Percentiles rank a stretch among this genome's conserved stretches.
These are phyloP conservation scores for Euleptes europaea DNA, from an alignment of 2,113 vertebrate genomes.

Conservation along the genomic window DNA sequence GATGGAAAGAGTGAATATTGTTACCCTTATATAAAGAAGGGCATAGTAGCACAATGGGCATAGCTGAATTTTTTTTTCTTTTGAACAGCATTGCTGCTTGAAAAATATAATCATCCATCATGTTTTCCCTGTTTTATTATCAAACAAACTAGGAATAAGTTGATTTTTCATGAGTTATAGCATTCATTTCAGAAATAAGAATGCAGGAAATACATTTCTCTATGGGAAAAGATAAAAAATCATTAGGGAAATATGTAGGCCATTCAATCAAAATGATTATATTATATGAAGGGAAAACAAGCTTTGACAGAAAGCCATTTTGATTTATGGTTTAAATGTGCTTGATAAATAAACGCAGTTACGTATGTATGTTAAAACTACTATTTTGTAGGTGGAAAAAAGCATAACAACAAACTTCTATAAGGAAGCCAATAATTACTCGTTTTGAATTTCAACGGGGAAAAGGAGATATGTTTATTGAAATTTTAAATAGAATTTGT, in stretches of 20 bases:
- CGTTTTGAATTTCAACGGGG: conserved; percentile 7
- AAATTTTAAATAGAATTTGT: background rate
- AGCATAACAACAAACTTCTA: background rate
- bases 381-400: conserved; percentile 27
- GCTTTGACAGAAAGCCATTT: conserved; percentile 55
- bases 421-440: background rate
- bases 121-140: conserved; percentile 55
- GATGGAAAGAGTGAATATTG: conserved; percentile 38
- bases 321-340: conserved; percentile 62
- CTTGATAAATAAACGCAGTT: conserved; percentile 39
- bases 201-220: conserved; percentile 51
- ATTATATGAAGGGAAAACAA: conserved; percentile 42
- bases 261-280: conserved; percentile 59
- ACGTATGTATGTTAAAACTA: conserved; percentile 45
- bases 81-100: conserved; percentile 6
- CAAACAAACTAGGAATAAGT: conserved; percentile 51
- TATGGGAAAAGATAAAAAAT: conserved; percentile 58
- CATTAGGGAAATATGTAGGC: conserved; percentile 61
- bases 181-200: conserved; percentile 57
- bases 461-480: background rate
- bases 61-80: conserved; percentile 27
- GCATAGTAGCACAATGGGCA: conserved; percentile 33
- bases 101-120: conserved; percentile 58
- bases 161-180: conserved; percentile 56
- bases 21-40: conserved; percentile 52